Base-by-base conservation (phyloP, 2,113 vertebrate species). In the Mesocricetus auratus region DNA sequence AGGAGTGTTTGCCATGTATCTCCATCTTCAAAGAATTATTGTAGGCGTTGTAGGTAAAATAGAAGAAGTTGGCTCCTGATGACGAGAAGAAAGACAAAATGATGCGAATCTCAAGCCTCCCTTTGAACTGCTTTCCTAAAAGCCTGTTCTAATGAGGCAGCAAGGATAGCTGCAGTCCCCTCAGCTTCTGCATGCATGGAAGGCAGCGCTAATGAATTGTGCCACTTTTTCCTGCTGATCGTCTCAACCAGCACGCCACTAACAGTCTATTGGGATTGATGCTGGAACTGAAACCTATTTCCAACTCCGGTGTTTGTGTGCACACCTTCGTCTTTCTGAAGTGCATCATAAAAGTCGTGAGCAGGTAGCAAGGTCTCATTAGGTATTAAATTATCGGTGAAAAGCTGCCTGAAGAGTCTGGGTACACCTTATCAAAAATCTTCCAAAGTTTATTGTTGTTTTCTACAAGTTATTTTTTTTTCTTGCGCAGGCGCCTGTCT, bases 361-460 rank as follows among this genome's bases (percentile, higher is more conserved):
- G 81, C 60, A 77, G 85, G 81, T 82, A 86, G 68, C 81, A 89
- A 92, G 73, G 60, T 86, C 71, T 97, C 92, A 92, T 96, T 90
- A 91, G 75, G 82, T 95, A 92, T 94, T 94, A 94, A 96, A 94
- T 91, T 90, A 86, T 89, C 75, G 53, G 77, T 96, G 89, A 94
- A 92, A 97, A 91, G 8, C 62, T 95, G 82, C 89, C 82, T 69
- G 64, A 78, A 95, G 94, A 96, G 93, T 64, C 88, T 58, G 42
- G 53, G 8, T 78, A 62, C 21, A 93, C 42, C 86, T 45, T 81
- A 79, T 88, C 1, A 45, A 87, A 95, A 75, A 53, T 62, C 50
- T 11, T 90, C 0, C 0, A 26, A 69, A 74, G 73, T 73, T 56
- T 82, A 22, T 88, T 92, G 58, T 90, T 96, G 79, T 89, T 98